phyloP scores from a whole-genome alignment of 1,140 invertebrate species.

The Cydia strobilella region DNA sequence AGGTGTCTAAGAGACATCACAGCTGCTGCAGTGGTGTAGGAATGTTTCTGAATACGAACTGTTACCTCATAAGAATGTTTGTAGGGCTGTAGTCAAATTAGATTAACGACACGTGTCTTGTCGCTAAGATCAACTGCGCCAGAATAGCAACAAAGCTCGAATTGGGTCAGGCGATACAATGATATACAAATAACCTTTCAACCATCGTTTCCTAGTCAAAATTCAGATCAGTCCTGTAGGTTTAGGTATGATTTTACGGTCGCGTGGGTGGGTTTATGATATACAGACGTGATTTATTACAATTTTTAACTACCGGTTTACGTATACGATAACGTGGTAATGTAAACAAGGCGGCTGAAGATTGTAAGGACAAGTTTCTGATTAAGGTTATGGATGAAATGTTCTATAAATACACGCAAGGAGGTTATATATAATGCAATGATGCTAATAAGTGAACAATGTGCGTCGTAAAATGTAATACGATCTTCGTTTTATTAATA shows the following conservation, averaged over 20 bases:
- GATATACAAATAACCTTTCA: background rate
- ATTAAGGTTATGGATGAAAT: background rate
- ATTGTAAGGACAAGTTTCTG: background rate
- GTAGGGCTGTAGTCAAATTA: background rate
- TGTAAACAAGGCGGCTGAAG: background rate
- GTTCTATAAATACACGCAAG: background rate
- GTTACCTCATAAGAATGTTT: slow-evolving; percentile 5
- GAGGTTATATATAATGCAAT: background rate
- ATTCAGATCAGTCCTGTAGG: background rate
- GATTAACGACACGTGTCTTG: slow-evolving; percentile 21
- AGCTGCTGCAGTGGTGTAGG: background rate
- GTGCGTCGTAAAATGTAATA: slow-evolving; percentile 1
- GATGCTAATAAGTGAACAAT: slow-evolving; percentile 1
- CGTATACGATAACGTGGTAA: slow-evolving; percentile 4
- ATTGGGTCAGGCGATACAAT: slow-evolving; percentile 9
- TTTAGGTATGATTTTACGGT: slow-evolving; percentile 6
- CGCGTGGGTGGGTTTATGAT: slow-evolving; percentile 14
- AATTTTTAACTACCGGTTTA: slow-evolving; percentile 13
- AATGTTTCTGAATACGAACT: background rate
- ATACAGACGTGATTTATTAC: background rate
- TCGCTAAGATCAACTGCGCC: slow-evolving; percentile 10
- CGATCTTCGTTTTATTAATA: slow-evolving; percentile 1
- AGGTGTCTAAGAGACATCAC: background rate
- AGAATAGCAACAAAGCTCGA: slow-evolving; percentile 13
- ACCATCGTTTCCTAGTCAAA: background rate